phyloP scores from a whole-genome alignment of 2,113 vertebrate species.

The Helogale parvula region DNA sequence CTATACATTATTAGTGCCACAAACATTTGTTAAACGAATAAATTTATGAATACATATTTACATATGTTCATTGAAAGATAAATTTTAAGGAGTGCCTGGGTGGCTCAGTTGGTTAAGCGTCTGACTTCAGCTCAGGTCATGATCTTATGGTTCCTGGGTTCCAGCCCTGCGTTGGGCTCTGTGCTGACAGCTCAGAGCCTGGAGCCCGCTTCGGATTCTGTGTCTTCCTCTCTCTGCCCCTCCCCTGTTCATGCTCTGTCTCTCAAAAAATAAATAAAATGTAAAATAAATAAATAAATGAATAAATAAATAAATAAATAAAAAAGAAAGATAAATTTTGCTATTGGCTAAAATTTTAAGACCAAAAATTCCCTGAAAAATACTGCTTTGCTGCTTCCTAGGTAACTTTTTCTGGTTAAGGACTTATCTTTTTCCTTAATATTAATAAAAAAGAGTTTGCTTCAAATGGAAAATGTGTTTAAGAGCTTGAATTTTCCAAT shows the following conservation, averaged over 20 bases:
- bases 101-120: no score
- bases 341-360: not conserved
- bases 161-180: no score
- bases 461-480: not conserved
- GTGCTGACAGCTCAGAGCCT: no score
- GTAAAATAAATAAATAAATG: no score
- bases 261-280: no score
- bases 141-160: no score
- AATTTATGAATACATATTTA: conserved; percentile 21
- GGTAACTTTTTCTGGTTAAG: not conserved
- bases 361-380: not conserved
- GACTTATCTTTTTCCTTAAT: not conserved
- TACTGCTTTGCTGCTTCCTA: not conserved
- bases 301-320: no score
- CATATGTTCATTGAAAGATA: conserved; percentile 34
- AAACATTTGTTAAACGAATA: not conserved
- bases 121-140: no score
- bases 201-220: no score
- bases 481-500: not conserved
- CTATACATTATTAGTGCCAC: not conserved
- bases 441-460: not conserved
- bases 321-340: not conserved
- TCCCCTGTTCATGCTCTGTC: no score
- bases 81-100: not conserved
- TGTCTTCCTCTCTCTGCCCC: no score